Evolutionary conservation across 2,797 vertebrate species (phyloP), one percentile per base, ranked within the genome.

Genomic region (Tolypeutes matacus): DNA sequence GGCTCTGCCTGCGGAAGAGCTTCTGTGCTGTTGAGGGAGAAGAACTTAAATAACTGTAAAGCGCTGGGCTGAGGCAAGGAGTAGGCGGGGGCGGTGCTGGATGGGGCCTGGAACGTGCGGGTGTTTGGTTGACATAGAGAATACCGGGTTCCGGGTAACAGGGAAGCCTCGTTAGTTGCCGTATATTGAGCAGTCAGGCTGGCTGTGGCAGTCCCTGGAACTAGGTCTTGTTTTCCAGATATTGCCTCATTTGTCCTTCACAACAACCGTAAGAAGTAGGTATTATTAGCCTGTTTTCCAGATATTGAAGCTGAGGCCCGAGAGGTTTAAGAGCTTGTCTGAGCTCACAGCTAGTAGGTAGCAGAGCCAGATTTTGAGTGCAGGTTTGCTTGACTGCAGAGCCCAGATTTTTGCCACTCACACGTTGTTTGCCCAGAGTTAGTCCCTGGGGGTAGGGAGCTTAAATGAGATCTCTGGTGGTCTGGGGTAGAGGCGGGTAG

Each of bases 231-330:
- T 34, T 70, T 80, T 58, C 73, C 77, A 72, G 67, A 12, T 39
- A 9, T 49, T 93, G 49, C 84, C 17, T 83, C 9, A 4, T 46
- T 76, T 84, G 60, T 72, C 70, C 72, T 95, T 96, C 36, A 81
- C 62, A 87, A 3, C 53, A 80, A 12, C 56, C 25, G 39, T 46
- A 58, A 87, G 73, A 87, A 46, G 23, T 42, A 36, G 34, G 18
- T 70, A 25, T 78, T 46, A 31, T 64, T 56, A 62, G 76, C 62
- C 60, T 84, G 53, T 86, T 93, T 93, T 91, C 60, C 8, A 15
- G 27, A 14, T 87, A 64, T 76, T 83, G 70, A 88, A 92, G 77
- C 76, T 53, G 67, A 93, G 92, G 23, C 36, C 83, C 56, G 15
- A 56, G 31, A 64, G 62, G 39, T 60, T 62, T 27, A 72, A 31